A percentile compares a stretch with the other conserved stretches of the same genome.
phyloP scores from a whole-genome alignment of 2,888 invertebrate genomes.

The Ophonus ardosiacus region DNA sequence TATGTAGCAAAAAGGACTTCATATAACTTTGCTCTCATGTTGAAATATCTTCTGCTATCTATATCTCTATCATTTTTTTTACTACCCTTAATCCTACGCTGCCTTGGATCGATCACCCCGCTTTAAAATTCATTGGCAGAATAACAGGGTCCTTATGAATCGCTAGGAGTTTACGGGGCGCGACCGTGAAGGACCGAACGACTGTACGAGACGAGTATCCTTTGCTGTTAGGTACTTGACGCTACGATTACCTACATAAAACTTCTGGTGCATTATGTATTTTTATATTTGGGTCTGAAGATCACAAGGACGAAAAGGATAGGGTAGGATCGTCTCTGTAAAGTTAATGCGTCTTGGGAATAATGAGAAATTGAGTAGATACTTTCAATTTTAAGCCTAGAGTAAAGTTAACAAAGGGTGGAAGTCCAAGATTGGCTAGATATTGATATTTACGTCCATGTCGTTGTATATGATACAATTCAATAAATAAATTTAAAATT shows the following conservation, averaged over 20 bases:
- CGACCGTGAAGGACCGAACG: not conserved
- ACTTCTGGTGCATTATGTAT: constrained; percentile 21
- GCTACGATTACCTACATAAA: constrained; percentile 27
- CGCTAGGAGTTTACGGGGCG: constrained; percentile 15
- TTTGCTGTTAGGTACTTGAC: not conserved
- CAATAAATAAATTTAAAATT: no score
- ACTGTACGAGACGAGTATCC: not conserved
- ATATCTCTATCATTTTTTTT: not conserved
- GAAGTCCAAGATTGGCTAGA: not conserved
- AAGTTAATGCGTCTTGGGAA: constrained; percentile 19
- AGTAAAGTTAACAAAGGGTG: not conserved
- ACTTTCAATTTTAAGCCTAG: not conserved
- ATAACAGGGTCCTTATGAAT: constrained; percentile 33
- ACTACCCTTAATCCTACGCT: not conserved
- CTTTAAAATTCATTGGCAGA: constrained; percentile 52
- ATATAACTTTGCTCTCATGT: not conserved
- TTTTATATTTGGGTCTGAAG: constrained; percentile 29
- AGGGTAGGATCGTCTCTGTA: constrained; percentile 1
- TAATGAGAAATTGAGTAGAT: constrained; percentile 19
- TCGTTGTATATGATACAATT: no score
- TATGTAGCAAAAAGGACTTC: no score
- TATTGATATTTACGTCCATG: not conserved
- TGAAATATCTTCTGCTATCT: not conserved
- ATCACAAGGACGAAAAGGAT: not conserved
- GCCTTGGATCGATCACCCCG: constrained; percentile 14